A percentile compares a stretch with the other conserved stretches of the same genome.
phyloP scores from a whole-genome alignment of 23 tunicate genomes.

The Ascidia mentula region DNA sequence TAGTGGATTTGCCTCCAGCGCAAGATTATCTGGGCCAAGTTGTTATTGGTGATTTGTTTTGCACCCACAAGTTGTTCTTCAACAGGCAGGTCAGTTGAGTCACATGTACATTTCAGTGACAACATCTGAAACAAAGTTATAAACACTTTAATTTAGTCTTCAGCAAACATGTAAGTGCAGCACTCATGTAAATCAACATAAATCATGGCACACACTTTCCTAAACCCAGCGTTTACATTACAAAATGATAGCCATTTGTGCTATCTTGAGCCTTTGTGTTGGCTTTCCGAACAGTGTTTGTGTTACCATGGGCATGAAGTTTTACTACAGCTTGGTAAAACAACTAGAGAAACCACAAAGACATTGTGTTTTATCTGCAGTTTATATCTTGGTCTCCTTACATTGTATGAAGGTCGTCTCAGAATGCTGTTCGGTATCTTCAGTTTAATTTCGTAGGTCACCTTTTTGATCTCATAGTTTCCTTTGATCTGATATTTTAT shows the following conservation, averaged over 20 bases:
- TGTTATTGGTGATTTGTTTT: not conserved
- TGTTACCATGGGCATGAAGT: no score
- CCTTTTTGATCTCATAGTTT: not conserved
- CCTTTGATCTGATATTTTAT: constrained; percentile 14
- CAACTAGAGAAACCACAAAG: no score
- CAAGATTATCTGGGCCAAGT: constrained; percentile 21
- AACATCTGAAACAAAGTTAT: constrained; percentile 4
- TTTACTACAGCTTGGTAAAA: no score
- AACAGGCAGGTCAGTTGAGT: constrained; percentile 15
- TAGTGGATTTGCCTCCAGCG: constrained; percentile 36
- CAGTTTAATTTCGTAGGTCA: constrained; percentile 11
- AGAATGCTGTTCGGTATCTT: constrained; percentile 25
- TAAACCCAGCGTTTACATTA: no score
- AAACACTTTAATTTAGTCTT: no score
- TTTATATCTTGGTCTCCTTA: constrained; percentile 4
- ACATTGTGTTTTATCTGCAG: no score
- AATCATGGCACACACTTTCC: no score
- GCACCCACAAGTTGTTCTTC: not conserved
- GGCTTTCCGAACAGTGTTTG: no score
- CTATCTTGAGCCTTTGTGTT: no score
- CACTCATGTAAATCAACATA: no score
- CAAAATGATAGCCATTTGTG: no score
- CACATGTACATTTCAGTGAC: constrained; percentile 32
- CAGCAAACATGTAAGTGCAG: no score
- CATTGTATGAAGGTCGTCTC: constrained; percentile 36